Conservation (phyloP, 2,888 invertebrate genomes). For the Cataglyphis altisquamis region DNA sequence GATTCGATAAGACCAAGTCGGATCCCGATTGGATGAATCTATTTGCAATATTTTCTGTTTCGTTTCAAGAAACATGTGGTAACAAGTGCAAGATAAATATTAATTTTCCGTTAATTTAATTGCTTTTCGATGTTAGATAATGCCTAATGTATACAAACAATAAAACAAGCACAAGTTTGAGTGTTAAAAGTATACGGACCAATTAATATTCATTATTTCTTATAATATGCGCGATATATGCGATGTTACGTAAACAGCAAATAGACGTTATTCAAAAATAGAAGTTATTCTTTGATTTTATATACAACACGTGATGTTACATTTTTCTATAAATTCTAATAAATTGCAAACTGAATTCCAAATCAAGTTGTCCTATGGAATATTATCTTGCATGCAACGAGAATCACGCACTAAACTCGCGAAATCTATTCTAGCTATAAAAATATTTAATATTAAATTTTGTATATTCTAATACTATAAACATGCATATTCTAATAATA, state of each 20-base stretch:
- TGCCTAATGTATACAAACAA: not conserved
- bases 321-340: constrained; percentile 1
- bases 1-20: not conserved
- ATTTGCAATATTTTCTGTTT: not conserved
- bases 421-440: not conserved
- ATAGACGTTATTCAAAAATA: not conserved
- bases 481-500: not conserved
- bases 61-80: not conserved
- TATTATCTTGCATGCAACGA: not conserved
- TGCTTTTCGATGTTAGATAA: not conserved
- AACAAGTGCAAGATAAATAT: constrained; percentile 17
- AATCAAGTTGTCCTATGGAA: not conserved
- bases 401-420: not conserved
- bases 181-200: constrained; percentile 6
- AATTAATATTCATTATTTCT: constrained; percentile 13
- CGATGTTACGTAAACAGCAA: not conserved
- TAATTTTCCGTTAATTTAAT: not conserved
- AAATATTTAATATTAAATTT: constrained; percentile 9
- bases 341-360: not conserved
- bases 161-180: not conserved
- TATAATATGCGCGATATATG: not conserved
- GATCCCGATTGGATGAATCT: not conserved
- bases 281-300: constrained; percentile 12
- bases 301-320: not conserved
- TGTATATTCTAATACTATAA: not conserved